A percentile compares a stretch with the other conserved stretches of the same genome.
phyloP scores from a whole-genome alignment of 2,888 invertebrate species.

The Bombylius discolor region DNA sequence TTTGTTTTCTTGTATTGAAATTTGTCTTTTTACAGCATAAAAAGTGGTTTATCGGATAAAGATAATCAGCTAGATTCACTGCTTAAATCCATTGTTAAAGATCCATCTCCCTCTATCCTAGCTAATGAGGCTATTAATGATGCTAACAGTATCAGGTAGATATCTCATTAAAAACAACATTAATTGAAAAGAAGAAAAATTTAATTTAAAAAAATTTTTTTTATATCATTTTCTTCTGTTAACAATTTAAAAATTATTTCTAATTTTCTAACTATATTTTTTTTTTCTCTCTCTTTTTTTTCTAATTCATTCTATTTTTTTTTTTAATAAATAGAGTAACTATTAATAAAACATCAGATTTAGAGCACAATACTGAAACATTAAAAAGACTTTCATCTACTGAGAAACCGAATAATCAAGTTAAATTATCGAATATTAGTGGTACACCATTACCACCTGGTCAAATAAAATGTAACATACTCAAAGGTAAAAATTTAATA shows the following conservation, averaged over 20 bases:
- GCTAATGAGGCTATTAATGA: conserved; percentile 45
- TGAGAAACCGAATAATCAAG: conserved; percentile 58
- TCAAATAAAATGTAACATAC: conserved; percentile 86
- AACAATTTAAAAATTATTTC: too few relatives aligned
- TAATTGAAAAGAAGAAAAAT: neutral
- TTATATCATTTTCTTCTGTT: neutral
- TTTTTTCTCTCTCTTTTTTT: too few relatives aligned
- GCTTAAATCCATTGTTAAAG: conserved; percentile 62
- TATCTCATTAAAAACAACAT: conserved; percentile 11
- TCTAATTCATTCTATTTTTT: neutral
- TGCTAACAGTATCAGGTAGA: conserved; percentile 40
- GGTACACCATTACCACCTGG: conserved; percentile 67
- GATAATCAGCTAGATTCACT: conserved; percentile 56
- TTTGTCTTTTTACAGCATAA: conserved; percentile 27
- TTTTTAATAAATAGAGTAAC: conserved; percentile 38
- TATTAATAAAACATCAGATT: conserved; percentile 36
- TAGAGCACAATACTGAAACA: conserved; percentile 50
- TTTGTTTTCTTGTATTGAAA: too few relatives aligned
- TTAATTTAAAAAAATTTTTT: neutral
- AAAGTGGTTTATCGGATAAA: conserved; percentile 42
- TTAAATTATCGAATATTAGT: conserved; percentile 49
- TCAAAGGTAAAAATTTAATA: conserved; percentile 55
- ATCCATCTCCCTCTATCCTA: conserved; percentile 44
- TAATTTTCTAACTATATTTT: too few relatives aligned
- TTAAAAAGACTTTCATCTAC: conserved; percentile 49